Conservation (phyloP, 1,140 invertebrate species). For the Hycleus cichorii region DNA sequence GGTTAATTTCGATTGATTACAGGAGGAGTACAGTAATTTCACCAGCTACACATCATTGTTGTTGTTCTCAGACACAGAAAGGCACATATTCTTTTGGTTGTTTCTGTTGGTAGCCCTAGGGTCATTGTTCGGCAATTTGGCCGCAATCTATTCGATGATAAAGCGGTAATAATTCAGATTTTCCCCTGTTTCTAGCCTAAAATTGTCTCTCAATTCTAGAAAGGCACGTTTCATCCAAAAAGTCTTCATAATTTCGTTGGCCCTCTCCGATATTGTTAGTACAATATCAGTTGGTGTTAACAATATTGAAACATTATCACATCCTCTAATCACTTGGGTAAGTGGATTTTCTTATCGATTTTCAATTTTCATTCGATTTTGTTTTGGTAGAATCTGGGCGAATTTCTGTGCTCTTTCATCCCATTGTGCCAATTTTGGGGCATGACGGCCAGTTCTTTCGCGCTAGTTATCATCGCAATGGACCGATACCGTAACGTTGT, state of each 20-base stretch:
- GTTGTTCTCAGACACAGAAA: background rate
- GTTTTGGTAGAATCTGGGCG: conserved; percentile 38
- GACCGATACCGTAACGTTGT: conserved; percentile 46
- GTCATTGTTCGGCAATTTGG: conserved; percentile 28
- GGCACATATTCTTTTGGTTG: conserved; percentile 10
- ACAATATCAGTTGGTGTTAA: conserved; percentile 33
- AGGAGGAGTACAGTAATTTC: too few relatives aligned
- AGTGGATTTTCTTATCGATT: conserved; percentile 12
- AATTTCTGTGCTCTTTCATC: conserved; percentile 43
- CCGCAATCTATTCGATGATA: conserved; percentile 27
- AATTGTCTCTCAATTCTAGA: too few relatives aligned
- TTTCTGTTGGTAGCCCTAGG: conserved; percentile 21
- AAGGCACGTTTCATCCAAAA: conserved; percentile 27
- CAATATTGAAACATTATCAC: conserved; percentile 32
- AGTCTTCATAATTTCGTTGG: conserved; percentile 42
- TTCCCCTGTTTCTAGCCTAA: background rate
- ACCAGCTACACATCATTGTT: too few relatives aligned
- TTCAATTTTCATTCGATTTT: conserved; percentile 4
- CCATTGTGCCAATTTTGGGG: conserved; percentile 46
- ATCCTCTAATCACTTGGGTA: conserved; percentile 32
- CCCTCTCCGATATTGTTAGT: conserved; percentile 41
- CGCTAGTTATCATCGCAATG: conserved; percentile 47
- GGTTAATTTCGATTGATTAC: too few relatives aligned
- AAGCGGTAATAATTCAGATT: conserved; percentile 22
- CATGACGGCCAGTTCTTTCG: conserved; percentile 44